Evolutionary conservation across 2,113 vertebrate species (phyloP).

Genomic region (Puffinus mauretanicus): DNA sequence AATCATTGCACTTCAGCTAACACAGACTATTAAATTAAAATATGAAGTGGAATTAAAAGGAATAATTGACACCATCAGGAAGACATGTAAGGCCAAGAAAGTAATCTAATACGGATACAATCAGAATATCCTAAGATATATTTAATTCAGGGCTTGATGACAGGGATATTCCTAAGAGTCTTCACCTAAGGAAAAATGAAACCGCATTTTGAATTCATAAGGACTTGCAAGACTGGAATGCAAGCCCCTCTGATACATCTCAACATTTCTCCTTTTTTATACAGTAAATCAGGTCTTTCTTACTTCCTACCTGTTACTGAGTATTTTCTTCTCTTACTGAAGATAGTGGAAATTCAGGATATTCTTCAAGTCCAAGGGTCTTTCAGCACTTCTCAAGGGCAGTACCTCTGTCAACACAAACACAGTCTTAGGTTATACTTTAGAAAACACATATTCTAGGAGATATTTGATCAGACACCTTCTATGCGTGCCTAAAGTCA

Average conservation of each 20-base stretch:
- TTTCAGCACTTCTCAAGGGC: neutral
- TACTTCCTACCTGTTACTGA: neutral
- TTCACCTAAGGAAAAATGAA: neutral
- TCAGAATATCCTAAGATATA: neutral
- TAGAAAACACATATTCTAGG: neutral
- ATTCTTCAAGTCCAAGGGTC: neutral
- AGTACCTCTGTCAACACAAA: neutral
- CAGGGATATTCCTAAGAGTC: neutral
- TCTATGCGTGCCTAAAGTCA: neutral
- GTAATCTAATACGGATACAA: neutral
- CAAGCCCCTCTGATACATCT: neutral
- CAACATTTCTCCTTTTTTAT: neutral
- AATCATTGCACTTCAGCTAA: neutral
- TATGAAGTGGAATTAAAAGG: neutral
- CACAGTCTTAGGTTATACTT: neutral
- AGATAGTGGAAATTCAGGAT: neutral
- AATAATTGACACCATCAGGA: neutral
- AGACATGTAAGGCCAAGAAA: neutral
- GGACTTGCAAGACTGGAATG: neutral
- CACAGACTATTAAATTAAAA: neutral
- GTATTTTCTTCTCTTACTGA: neutral
- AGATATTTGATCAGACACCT: neutral
- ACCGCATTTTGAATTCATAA: neutral
- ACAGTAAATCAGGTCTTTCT: neutral
- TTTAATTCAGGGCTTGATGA: neutral